Conservation (phyloP, 2,797 vertebrate species). For the Cercopithecus petaurista region DNA sequence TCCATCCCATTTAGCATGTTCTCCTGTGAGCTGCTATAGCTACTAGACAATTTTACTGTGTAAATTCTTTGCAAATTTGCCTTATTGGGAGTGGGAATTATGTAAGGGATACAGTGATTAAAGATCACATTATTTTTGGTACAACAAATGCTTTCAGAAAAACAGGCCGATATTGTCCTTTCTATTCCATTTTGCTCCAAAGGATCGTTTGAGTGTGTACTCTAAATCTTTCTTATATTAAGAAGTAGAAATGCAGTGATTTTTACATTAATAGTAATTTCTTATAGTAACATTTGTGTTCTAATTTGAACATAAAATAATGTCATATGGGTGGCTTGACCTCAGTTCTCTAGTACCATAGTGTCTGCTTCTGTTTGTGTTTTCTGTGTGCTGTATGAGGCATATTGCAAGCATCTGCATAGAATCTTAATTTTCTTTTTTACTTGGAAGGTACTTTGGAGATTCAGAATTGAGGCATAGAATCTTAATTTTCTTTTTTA, state of each 20-base stretch:
- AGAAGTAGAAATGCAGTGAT: not conserved
- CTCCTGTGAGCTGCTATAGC: not conserved
- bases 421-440: too few relatives aligned
- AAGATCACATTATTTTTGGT: not conserved
- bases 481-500: too few relatives aligned
- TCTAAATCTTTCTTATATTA: not conserved
- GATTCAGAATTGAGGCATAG: not conserved
- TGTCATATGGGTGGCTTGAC: not conserved
- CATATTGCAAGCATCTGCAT: not conserved
- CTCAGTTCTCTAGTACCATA: not conserved
- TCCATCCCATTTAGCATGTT: not conserved
- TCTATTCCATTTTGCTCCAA: not conserved
- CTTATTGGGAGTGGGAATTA: not conserved
- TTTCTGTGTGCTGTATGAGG: not conserved
- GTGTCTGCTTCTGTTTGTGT: not conserved
- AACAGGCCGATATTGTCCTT: not conserved
- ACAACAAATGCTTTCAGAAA: conserved; percentile 16
- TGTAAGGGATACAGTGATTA: not conserved
- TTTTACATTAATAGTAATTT: not conserved
- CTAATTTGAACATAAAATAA: conserved; percentile 5
- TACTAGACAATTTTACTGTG: not conserved
- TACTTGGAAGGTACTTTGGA: too few relatives aligned
- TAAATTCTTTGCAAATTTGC: not conserved
- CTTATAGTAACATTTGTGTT: not conserved
- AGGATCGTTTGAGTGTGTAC: not conserved